phyloP scores from a whole-genome alignment of 2,888 invertebrate genomes.

The Dicranocentrus wangi region DNA sequence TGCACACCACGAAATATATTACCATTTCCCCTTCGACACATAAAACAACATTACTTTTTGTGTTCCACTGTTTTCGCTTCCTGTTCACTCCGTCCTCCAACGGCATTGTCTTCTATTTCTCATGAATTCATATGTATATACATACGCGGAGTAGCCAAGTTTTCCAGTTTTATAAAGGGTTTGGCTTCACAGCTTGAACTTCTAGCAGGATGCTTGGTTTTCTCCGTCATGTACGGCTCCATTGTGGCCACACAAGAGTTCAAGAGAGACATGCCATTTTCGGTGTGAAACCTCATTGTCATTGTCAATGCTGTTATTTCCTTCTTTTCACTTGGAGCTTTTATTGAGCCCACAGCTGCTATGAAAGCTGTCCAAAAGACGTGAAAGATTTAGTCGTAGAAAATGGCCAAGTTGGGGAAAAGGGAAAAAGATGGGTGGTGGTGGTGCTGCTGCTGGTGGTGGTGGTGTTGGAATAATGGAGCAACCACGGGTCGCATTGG shows the following conservation, averaged over 20 bases:
- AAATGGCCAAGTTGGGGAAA: conserved; percentile 15
- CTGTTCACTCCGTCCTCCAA: conserved; percentile 42
- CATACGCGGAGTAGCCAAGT: not conserved
- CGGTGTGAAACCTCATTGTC: conserved; percentile 61
- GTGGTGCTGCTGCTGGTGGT: not conserved
- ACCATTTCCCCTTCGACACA: conserved; percentile 65
- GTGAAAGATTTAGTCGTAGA: conserved; percentile 23
- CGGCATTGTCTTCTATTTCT: conserved; percentile 43
- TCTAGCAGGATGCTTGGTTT: conserved; percentile 14
- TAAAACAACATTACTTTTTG: conserved; percentile 59
- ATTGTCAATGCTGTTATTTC: conserved; percentile 60
- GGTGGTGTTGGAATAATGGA: conserved; percentile 1
- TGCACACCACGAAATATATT: conserved; percentile 59
- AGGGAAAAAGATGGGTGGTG: not conserved
- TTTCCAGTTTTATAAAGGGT: conserved; percentile 30
- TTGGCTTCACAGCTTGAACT: conserved; percentile 57
- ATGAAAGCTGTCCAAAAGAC: conserved; percentile 39
- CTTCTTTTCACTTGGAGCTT: conserved; percentile 15
- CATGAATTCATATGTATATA: not conserved
- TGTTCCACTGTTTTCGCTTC: conserved; percentile 53
- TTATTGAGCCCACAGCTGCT: conserved; percentile 37
- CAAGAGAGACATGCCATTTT: conserved; percentile 60
- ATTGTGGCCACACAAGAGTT: conserved; percentile 55
- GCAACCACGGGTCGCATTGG: not conserved
- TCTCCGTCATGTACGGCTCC: conserved; percentile 47